phyloP scores from a whole-genome alignment of 2,888 invertebrate species.

The Tetranychus piercei region DNA sequence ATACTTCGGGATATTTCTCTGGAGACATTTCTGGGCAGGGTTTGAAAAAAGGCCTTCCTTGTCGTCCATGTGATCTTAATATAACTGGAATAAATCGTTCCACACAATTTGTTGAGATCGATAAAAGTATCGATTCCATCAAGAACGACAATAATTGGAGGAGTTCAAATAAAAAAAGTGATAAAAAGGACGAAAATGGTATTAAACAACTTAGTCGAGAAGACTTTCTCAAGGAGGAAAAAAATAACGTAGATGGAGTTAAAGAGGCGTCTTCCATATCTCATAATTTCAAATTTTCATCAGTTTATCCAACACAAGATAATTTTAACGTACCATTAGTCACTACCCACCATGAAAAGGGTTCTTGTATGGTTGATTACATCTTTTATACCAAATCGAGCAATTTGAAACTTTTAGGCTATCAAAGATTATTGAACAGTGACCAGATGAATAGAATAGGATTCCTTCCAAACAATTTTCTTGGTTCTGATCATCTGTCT shows the following conservation, averaged over 20 bases:
- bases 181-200: too few species aligned
- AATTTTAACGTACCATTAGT: slow-evolving; percentile 4
- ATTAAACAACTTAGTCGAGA: background rate
- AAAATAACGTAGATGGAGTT: background rate
- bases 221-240: background rate
- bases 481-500: slow-evolving; percentile 67
- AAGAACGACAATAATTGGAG: too few species aligned
- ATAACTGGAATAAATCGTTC: slow-evolving; percentile 37
- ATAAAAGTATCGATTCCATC: too few species aligned
- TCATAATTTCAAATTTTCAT: slow-evolving; percentile 20
- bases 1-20: slow-evolving; percentile 30
- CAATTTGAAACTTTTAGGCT: slow-evolving; percentile 41
- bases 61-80: slow-evolving; percentile 28
- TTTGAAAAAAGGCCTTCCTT: slow-evolving; percentile 3
- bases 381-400: slow-evolving; percentile 48
- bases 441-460: slow-evolving; percentile 41
- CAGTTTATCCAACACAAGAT: slow-evolving; percentile 15
- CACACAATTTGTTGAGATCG: slow-evolving; percentile 28
- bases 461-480: slow-evolving; percentile 50
- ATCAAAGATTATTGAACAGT: slow-evolving; percentile 48
- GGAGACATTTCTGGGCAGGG: slow-evolving; percentile 33
- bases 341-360: slow-evolving; percentile 21
- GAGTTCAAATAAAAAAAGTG: too few species aligned
- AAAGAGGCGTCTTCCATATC: slow-evolving; percentile 3
- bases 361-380: slow-evolving; percentile 50